Evolutionary conservation across 2,113 vertebrate species (phyloP).

Genomic region (Toxostoma redivivum): DNA sequence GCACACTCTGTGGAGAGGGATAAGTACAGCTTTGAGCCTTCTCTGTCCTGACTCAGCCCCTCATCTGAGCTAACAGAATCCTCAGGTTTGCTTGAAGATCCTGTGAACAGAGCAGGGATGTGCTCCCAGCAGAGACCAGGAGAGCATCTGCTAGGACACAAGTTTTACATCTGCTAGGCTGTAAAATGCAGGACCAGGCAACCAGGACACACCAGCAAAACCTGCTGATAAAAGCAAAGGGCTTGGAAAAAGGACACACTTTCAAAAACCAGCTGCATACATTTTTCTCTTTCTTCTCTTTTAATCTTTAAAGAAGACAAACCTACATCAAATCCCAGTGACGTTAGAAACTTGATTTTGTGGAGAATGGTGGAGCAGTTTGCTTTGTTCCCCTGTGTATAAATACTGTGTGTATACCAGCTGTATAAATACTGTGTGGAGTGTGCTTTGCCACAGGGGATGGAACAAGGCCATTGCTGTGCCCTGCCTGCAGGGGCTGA

Average conservation of each 20-base stretch:
- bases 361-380: background rate
- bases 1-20: background rate
- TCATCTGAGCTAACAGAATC: background rate
- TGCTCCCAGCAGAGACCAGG: background rate
- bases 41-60: background rate
- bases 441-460: background rate
- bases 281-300: background rate
- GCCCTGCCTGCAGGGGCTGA: background rate
- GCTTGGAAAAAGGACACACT: background rate
- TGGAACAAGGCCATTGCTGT: accelerated
- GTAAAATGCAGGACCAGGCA: background rate
- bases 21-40: background rate
- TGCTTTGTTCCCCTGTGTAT: background rate
- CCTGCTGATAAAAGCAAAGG: background rate
- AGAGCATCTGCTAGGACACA: background rate
- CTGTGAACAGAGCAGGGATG: background rate
- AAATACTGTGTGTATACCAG: background rate
- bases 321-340: background rate
- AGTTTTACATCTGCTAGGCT: background rate
- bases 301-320: background rate
- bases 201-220: background rate
- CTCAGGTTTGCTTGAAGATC: background rate
- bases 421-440: background rate
- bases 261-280: background rate
- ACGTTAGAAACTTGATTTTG: background rate